Percentiles rank a stretch among this genome's conserved stretches.
These are phyloP conservation scores for Anolis apletophallus DNA, from an alignment of 2,797 vertebrate genomes.

Conservation along the genomic window DNA sequence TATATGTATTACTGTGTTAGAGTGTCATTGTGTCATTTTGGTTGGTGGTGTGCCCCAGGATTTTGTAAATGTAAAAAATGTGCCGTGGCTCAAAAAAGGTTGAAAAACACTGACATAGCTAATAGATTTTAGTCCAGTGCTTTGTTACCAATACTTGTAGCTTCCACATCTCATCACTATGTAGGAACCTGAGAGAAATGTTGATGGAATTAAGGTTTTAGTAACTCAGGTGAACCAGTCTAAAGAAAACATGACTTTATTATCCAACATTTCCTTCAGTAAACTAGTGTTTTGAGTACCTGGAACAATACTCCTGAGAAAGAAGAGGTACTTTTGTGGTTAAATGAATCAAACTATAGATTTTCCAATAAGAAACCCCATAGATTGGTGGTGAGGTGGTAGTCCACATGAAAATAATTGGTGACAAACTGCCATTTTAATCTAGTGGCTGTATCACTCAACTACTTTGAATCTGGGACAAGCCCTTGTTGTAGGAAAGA, in stretches of 20 bases:
- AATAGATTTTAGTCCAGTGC: background rate
- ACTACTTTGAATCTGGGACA: background rate
- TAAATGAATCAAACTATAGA: background rate
- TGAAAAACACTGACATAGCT: too few species aligned
- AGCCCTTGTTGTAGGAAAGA: background rate
- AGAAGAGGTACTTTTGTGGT: background rate
- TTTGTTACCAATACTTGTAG: background rate
- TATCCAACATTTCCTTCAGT: background rate
- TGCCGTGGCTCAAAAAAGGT: too few species aligned
- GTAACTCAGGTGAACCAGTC: background rate
- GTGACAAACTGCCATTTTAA: background rate
- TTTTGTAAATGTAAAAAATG: too few species aligned
- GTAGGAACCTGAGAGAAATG: background rate
- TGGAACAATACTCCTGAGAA: background rate
- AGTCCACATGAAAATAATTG: background rate
- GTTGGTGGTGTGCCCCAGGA: too few species aligned
- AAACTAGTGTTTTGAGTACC: background rate
- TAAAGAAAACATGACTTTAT: background rate
- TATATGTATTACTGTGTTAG: too few species aligned
- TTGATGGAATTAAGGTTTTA: background rate
- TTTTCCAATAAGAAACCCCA: background rate
- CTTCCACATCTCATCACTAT: background rate
- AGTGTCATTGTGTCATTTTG: too few species aligned
- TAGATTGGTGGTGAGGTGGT: background rate
- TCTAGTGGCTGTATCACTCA: background rate